Evolutionary conservation across 2,113 vertebrate genomes (phyloP).

Genomic region (Atractosteus spatula): DNA sequence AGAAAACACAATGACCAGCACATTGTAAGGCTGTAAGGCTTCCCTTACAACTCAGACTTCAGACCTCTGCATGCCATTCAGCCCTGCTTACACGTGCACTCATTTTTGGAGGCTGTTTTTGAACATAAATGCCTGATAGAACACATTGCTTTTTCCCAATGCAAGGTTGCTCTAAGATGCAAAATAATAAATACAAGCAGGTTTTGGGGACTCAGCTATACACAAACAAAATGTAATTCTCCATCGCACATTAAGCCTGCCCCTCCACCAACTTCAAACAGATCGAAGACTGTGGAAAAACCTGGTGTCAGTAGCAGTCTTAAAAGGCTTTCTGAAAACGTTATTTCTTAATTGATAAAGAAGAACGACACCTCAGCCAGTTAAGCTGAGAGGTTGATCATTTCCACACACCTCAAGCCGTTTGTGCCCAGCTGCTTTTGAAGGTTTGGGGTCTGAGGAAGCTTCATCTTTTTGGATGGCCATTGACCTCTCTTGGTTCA

Average conservation of each 20-base stretch:
- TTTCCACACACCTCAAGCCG: slow-evolving; percentile 54
- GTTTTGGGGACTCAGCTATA: too few species aligned
- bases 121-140: not conserved
- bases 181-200: not conserved
- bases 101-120: not conserved
- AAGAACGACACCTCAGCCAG: too few species aligned
- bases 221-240: too few species aligned
- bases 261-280: too few species aligned
- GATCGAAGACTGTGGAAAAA: too few species aligned
- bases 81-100: not conserved
- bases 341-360: too few species aligned
- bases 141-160: not conserved
- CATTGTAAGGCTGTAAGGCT: too few species aligned
- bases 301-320: too few species aligned
- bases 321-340: too few species aligned
- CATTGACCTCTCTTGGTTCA: slow-evolving; percentile 48
- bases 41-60: not conserved
- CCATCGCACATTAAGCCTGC: too few species aligned
- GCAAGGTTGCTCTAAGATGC: not conserved
- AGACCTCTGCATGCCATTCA: not conserved
- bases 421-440: slow-evolving; percentile 48
- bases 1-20: too few species aligned
- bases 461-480: slow-evolving; percentile 57
- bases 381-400: too few species aligned
- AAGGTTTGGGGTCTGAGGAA: slow-evolving; percentile 54